Percentiles rank a stretch among this genome's conserved stretches.
Evolutionary conservation across 2,797 vertebrate genomes (phyloP).

Genomic region (Serranus cabrilla): DNA sequence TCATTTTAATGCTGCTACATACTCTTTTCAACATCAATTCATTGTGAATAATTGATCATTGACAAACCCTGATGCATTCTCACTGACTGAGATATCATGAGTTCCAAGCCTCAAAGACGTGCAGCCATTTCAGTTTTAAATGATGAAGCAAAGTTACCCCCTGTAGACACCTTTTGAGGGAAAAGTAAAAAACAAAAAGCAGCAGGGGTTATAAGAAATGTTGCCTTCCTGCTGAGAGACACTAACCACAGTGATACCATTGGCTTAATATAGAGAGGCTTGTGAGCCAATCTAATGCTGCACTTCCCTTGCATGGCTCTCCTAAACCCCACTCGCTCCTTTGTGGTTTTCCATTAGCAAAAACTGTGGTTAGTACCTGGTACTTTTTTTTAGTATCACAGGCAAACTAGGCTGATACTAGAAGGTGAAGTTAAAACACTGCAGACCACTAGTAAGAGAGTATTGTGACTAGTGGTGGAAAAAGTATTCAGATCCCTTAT

Average conservation of each 20-base stretch:
- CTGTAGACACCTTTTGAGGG: not conserved
- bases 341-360: too few species aligned
- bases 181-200: not conserved
- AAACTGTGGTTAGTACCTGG: too few species aligned
- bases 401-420: too few species aligned
- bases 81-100: not conserved
- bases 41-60: not conserved
- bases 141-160: slow-evolving; percentile 29
- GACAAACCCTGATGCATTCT: not conserved
- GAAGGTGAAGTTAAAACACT: too few species aligned
- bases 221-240: slow-evolving; percentile 36
- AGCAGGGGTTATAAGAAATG: slow-evolving; percentile 3
- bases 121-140: slow-evolving; percentile 24
- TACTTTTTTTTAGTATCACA: too few species aligned
- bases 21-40: slow-evolving; percentile 5
- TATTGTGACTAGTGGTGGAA: too few species aligned
- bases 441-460: too few species aligned
- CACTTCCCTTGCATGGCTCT: too few species aligned
- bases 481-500: too few species aligned
- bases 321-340: too few species aligned
- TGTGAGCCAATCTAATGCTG: not conserved
- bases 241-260: slow-evolving; percentile 5
- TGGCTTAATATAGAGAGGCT: not conserved
- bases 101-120: slow-evolving; percentile 19
- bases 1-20: not conserved